Evolutionary conservation across 1,140 invertebrate species (phyloP).

Genomic region (Drosophila triauraria): DNA sequence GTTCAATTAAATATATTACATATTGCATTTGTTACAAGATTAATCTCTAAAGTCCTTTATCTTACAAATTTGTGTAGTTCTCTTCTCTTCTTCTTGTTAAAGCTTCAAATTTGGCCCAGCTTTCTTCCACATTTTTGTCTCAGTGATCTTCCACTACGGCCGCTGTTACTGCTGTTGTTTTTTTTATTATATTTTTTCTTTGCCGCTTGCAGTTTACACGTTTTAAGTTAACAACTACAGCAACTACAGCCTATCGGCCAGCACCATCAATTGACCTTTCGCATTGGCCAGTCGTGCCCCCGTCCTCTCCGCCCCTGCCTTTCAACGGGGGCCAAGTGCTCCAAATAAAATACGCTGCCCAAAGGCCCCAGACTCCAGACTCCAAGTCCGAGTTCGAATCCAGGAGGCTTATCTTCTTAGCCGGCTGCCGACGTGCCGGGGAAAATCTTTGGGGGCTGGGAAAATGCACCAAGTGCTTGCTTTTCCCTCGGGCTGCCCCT

Average conservation of each 20-base stretch:
- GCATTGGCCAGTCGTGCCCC: conserved; percentile 70
- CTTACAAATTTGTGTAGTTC: accelerated
- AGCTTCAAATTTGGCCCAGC: too few relatives aligned
- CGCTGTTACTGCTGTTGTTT: conserved; percentile 10
- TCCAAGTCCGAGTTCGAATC: conserved; percentile 20
- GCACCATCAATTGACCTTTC: conserved; percentile 82
- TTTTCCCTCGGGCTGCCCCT: background rate
- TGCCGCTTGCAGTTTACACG: conserved; percentile 58
- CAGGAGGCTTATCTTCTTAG: conserved; percentile 45
- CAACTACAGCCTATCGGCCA: conserved; percentile 70
- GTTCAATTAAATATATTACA: too few relatives aligned
- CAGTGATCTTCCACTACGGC: conserved; percentile 5
- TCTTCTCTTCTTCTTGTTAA: background rate
- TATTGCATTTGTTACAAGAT: too few relatives aligned
- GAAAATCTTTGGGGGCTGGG: conserved; percentile 63
- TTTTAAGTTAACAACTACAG: conserved; percentile 72
- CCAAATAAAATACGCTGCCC: conserved; percentile 71
- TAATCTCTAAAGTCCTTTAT: too few relatives aligned
- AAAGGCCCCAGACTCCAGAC: conserved; percentile 15
- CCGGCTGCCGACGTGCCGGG: conserved; percentile 52
- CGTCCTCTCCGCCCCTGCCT: conserved; percentile 15
- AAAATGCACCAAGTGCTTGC: conserved; percentile 39
- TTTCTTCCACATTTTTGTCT: background rate
- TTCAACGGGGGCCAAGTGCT: conserved; percentile 71
- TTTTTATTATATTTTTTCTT: background rate